Percentiles rank a stretch among this genome's conserved stretches.
Evolutionary conservation across 2,113 vertebrate species (phyloP).

Genomic region (Crypturellus undulatus): DNA sequence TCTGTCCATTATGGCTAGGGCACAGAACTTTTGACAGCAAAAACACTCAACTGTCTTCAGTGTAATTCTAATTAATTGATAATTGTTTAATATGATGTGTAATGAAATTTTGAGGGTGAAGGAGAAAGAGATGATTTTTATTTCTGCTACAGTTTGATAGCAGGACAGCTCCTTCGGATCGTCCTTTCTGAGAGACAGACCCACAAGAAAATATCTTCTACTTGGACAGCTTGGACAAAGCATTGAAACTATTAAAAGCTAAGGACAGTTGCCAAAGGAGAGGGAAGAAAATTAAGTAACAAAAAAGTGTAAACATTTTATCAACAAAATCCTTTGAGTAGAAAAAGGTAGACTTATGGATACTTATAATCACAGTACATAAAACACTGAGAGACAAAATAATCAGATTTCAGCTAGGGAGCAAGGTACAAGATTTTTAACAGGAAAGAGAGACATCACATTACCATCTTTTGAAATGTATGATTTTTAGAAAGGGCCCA

Average conservation of each 20-base stretch:
- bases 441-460: conserved; percentile 20
- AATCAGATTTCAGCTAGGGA: conserved; percentile 14
- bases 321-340: not conserved
- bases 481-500: not conserved
- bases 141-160: not conserved
- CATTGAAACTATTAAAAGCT: conserved; percentile 71
- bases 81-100: not conserved
- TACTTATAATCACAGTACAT: fast-evolving
- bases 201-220: conserved; percentile 53
- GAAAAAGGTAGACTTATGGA: not conserved
- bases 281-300: conserved; percentile 65
- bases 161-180: not conserved
- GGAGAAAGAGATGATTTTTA: conserved; percentile 2
- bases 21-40: not conserved
- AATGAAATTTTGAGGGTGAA: not conserved
- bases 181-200: conserved; percentile 50
- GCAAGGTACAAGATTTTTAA: not conserved
- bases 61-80: not conserved
- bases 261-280: conserved; percentile 62
- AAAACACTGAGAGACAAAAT: conserved; percentile 9
- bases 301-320: conserved; percentile 15
- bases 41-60: not conserved
- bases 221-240: conserved; percentile 68
- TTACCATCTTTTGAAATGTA: not conserved
- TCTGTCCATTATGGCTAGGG: not conserved